Base-by-base conservation (phyloP, 2,797 vertebrate species). In the Sebastes trivittatus region DNA sequence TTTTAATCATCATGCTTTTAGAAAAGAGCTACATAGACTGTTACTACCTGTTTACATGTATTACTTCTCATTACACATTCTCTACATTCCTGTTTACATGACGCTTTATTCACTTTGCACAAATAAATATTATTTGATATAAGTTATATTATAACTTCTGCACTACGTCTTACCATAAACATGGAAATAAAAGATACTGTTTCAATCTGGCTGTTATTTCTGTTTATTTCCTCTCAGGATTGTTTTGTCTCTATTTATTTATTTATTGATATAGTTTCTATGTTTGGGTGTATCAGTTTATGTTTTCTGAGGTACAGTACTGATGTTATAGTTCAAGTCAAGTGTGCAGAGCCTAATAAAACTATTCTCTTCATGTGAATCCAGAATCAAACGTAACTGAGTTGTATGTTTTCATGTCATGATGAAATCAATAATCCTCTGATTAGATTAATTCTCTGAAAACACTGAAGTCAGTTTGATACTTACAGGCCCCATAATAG, bases 401-500 rank as follows among this genome's bases (percentile, higher is more conserved):
- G 27, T 30, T 30, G 16, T 30, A 29, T 60, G 4, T 20, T 5
- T 20, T 61, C 5, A 7, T 11, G 5, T 6, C 18, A n/a, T 3
- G 4, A 32, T n/a, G 16, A 46, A 18, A 6, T 46, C 42, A 46
- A 18, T 5, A 61, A 61, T 32, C 58, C 16, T 46, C 42, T 46
- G 14, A 46, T 46, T 18, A 18, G 6, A 46, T 18, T 18, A 0
- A 18, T 46, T 46, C 42, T 46, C 0, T 38, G 16, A 46, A 60
- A 67, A 49, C 23, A 67, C 22, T 22, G 6, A 27, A 27, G 11
- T 36, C 9, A 6, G 32, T 18, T 11, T 42, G 25, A 67, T 90
- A 95, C 95, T 95, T 65, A 96, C 95, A 65, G 95, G 95, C 3
- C 95, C 95, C 95, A 96, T 96, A 46, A 98, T 99, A 85, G 98